phyloP scores from a whole-genome alignment of 2,113 vertebrate genomes.

The Gasterosteus nipponicus region DNA sequence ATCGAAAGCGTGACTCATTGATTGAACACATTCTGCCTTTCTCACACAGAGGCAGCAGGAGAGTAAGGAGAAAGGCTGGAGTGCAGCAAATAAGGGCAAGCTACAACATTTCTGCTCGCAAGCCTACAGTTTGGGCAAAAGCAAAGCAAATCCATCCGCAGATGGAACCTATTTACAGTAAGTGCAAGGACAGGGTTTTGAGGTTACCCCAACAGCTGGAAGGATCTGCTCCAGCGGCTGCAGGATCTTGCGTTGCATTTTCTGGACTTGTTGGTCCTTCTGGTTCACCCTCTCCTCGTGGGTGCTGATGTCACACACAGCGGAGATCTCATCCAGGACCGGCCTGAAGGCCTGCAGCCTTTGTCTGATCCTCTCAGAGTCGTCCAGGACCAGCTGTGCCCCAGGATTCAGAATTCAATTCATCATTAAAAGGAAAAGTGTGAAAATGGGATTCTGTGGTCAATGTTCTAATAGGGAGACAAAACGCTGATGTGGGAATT shows the following conservation, averaged over 20 bases:
- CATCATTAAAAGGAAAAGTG: not conserved
- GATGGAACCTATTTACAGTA: not conserved
- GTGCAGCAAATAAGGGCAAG: not conserved
- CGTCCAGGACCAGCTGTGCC: constrained; percentile 89
- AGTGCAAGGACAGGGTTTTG: not conserved
- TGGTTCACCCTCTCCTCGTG: constrained; percentile 77
- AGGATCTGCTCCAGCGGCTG: constrained; percentile 84
- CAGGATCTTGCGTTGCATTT: constrained; percentile 82
- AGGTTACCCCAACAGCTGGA: constrained; percentile 82
- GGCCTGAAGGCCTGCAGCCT: constrained; percentile 78
- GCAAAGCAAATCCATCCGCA: not conserved
- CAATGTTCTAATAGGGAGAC: not conserved
- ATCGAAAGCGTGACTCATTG: not conserved
- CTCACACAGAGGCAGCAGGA: too few relatives aligned
- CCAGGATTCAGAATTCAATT: not conserved
- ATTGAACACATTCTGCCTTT: not conserved
- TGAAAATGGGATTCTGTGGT: not conserved
- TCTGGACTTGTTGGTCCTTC: constrained; percentile 74
- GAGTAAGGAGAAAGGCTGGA: too few relatives aligned
- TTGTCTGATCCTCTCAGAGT: constrained; percentile 86
- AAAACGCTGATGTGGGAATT: not conserved
- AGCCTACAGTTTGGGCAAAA: not conserved
- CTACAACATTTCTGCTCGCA: not conserved
- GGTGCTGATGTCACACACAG: constrained; percentile 83
- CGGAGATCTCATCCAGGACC: constrained; percentile 84